phyloP scores from a whole-genome alignment of 2,888 invertebrate genomes.

The Platerodrilus igneus region DNA sequence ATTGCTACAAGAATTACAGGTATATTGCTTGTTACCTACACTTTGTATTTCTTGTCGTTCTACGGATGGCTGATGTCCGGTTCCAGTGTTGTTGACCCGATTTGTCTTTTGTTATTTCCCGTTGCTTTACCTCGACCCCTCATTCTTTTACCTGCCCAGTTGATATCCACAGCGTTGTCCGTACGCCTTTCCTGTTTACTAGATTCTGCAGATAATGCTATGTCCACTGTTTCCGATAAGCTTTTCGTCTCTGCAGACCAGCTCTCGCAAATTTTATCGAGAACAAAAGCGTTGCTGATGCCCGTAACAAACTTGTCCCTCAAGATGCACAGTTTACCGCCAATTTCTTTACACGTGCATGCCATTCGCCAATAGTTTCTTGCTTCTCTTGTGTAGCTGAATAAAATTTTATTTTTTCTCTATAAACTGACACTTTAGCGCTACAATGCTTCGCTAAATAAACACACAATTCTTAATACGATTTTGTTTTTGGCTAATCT shows the following conservation, averaged over 20 bases:
- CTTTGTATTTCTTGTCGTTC: constrained; percentile 5
- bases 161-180: no score
- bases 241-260: no score
- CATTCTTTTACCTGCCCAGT: no score
- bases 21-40: not conserved
- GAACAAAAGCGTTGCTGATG: constrained; percentile 24
- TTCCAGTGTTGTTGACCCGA: no score
- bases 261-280: no score
- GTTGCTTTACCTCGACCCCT: constrained; percentile 15
- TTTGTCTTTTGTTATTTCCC: no score
- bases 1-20: not conserved
- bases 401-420: constrained; percentile 27
- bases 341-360: constrained; percentile 24
- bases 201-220: no score
- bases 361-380: constrained; percentile 25
- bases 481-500: constrained; percentile 26
- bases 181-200: no score
- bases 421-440: constrained; percentile 2
- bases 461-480: constrained; percentile 23
- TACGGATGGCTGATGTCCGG: constrained; percentile 13
- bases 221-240: no score
- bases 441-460: constrained; percentile 5
- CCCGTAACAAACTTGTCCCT: constrained; percentile 13
- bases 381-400: constrained; percentile 21
- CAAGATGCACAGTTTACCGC: constrained; percentile 29